Percentiles rank a stretch among this genome's conserved stretches.
Conservation (phyloP, 1,140 invertebrate species). For the Octopus sinensis region DNA sequence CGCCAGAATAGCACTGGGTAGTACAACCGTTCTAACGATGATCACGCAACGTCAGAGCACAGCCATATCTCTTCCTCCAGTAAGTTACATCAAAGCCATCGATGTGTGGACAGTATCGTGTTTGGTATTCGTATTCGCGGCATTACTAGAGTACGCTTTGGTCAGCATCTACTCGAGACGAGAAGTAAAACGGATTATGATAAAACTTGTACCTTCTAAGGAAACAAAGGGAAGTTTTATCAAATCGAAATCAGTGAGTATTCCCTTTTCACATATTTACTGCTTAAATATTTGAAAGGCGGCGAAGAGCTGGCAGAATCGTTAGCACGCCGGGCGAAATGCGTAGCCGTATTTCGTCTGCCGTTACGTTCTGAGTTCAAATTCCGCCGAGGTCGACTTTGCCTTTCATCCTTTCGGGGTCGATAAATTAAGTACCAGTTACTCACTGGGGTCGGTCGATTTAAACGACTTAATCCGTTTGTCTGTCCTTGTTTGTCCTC, state of each 20-base stretch:
- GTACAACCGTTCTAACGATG: constrained; percentile 42
- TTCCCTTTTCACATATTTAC: not conserved
- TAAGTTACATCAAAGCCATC: constrained; percentile 63
- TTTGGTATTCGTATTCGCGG: constrained; percentile 68
- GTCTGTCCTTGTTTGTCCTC: too few species aligned
- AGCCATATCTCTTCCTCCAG: constrained; percentile 28
- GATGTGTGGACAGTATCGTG: constrained; percentile 48
- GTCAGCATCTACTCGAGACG: constrained; percentile 58
- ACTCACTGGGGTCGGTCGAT: too few species aligned
- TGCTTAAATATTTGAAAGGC: too few species aligned
- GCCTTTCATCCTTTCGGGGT: too few species aligned
- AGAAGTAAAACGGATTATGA: constrained; percentile 12
- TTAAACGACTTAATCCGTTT: too few species aligned
- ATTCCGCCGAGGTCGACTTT: too few species aligned
- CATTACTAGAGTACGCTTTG: constrained; percentile 79
- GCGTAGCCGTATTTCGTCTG: too few species aligned
- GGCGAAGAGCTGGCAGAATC: too few species aligned
- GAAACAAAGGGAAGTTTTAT: constrained; percentile 10
- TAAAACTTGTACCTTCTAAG: not conserved
- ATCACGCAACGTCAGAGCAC: constrained; percentile 32
- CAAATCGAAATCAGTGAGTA: constrained; percentile 9
- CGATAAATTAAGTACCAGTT: too few species aligned
- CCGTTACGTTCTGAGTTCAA: too few species aligned
- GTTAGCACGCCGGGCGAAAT: too few species aligned
- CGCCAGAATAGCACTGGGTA: constrained; percentile 63